Evolutionary conservation across 2,797 vertebrate genomes (phyloP).

Genomic region (Potorous gilbertii): DNA sequence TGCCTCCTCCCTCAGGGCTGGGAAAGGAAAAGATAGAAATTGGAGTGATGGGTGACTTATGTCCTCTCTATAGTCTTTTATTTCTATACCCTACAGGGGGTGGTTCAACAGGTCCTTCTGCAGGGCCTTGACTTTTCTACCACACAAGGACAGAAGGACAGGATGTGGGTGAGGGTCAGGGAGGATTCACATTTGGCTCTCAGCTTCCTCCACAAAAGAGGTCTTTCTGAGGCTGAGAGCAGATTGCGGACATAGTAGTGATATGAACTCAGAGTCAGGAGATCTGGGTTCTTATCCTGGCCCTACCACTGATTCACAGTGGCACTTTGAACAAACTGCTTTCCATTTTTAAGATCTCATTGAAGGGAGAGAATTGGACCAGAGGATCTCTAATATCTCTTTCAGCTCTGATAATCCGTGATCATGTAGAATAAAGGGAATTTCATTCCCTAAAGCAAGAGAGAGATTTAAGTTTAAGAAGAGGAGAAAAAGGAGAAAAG

Average conservation of each 20-base stretch:
- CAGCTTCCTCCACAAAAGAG: not conserved
- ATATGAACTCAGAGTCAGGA: not conserved
- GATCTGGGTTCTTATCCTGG: not conserved
- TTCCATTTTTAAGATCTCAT: not conserved
- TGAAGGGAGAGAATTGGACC: not conserved
- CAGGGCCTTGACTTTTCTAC: not conserved
- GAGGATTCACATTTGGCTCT: not conserved
- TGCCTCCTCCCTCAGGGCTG: not conserved
- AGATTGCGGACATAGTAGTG: not conserved
- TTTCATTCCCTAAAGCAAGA: not conserved
- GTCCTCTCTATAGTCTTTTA: not conserved
- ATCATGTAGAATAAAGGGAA: not conserved
- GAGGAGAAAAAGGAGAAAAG: not conserved
- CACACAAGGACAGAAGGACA: not conserved
- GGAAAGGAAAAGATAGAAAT: not conserved
- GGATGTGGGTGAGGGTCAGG: not conserved
- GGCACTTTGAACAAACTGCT: not conserved
- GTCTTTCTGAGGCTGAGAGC: not conserved
- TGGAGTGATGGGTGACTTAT: not conserved
- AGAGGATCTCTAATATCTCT: not conserved
- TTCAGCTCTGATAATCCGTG: not conserved
- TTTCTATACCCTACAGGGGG: not conserved
- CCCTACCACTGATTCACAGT: not conserved
- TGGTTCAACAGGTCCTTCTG: not conserved
- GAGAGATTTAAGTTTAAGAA: not conserved